These are phyloP conservation scores for Parapsyche elsis DNA, from an alignment of 1,140 invertebrate genomes.

Conservation along the genomic window DNA sequence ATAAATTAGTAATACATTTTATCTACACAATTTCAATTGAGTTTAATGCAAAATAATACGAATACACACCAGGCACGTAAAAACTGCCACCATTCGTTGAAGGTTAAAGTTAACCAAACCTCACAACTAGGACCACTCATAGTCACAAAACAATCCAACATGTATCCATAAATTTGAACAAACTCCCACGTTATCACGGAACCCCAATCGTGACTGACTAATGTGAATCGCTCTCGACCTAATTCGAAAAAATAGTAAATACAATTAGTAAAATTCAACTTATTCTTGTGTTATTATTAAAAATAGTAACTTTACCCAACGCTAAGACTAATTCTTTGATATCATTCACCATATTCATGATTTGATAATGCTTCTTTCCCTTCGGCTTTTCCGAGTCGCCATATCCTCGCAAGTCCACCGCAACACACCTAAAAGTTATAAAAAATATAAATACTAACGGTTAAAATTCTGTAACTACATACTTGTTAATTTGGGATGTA, in stretches of 20 bases:
- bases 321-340: slow-evolving; percentile 71
- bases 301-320: slow-evolving; percentile 62
- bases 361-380: slow-evolving; percentile 67
- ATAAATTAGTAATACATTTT: too few species aligned
- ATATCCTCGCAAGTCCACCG: slow-evolving; percentile 77
- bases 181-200: slow-evolving; percentile 69
- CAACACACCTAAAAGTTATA: slow-evolving; percentile 70
- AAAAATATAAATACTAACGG: neutral
- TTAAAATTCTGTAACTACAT: too few species aligned
- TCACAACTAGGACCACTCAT: slow-evolving; percentile 42
- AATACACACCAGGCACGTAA: slow-evolving; percentile 43
- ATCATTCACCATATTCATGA: slow-evolving; percentile 70
- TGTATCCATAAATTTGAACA: slow-evolving; percentile 58
- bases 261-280: slow-evolving; percentile 22
- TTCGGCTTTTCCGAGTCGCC: slow-evolving; percentile 75
- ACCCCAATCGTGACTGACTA: slow-evolving; percentile 81
- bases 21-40: too few species aligned
- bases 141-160: slow-evolving; percentile 47
- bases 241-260: slow-evolving; percentile 14
- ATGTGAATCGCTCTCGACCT: slow-evolving; percentile 59
- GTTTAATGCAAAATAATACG: neutral
- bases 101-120: slow-evolving; percentile 26
- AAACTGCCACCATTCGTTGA: slow-evolving; percentile 49
- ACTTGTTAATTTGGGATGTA: too few species aligned
- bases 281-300: neutral